phyloP scores from a whole-genome alignment of 2,113 vertebrate genomes.

The Vulpes ferrilata region DNA sequence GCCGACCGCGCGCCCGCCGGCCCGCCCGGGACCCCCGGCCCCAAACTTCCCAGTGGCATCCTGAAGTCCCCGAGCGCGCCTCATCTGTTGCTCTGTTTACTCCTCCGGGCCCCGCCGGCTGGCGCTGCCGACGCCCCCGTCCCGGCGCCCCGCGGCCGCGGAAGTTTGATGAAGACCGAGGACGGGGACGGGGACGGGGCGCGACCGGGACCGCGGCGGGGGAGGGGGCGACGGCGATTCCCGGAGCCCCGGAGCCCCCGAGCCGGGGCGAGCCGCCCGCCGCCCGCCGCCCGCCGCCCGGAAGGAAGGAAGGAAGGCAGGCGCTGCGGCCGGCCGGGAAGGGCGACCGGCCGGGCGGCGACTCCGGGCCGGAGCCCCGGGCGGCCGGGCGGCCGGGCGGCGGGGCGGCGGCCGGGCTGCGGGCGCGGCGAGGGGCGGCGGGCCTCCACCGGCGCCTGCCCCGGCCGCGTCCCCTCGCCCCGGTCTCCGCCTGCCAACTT shows the following conservation, averaged over 20 bases:
- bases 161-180: conserved; percentile 70
- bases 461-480: conserved; percentile 56
- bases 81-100: conserved; percentile 82
- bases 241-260: neutral
- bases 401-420: conserved; percentile 31
- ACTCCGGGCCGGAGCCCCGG: conserved; percentile 29
- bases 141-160: conserved; percentile 30
- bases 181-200: conserved; percentile 47
- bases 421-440: conserved; percentile 11
- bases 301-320: neutral
- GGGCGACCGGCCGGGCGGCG: neutral
- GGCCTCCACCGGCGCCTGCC: conserved; percentile 45
- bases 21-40: neutral
- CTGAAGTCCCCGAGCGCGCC: conserved; percentile 45
- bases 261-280: neutral
- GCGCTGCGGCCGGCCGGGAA: neutral
- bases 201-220: conserved; percentile 57
- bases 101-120: conserved; percentile 37
- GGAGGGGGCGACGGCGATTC: neutral
- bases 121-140: conserved; percentile 25
- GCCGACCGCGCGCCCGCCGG: neutral
- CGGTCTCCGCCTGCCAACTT: conserved; percentile 74
- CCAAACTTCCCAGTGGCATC: conserved; percentile 60
- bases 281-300: conserved; percentile 12
- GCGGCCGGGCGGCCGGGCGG: neutral